Conservation (phyloP, 92 coral and sea anemone species). For the Siderastrea radians region DNA sequence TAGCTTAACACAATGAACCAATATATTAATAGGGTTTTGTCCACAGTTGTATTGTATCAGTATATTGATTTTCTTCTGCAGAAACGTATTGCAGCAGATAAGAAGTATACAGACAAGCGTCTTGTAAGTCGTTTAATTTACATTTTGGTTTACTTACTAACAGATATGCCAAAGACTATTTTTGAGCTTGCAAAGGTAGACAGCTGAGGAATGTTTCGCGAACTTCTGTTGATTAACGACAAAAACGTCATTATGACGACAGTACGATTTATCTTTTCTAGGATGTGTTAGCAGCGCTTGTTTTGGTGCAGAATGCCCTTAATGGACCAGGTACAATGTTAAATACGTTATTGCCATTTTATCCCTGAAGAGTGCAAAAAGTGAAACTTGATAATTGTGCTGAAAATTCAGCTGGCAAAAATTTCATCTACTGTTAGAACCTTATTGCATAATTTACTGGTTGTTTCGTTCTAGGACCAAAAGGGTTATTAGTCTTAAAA, state of each 20-base stretch:
- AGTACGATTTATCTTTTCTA: conserved; percentile 11
- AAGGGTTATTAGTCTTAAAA: too few species aligned
- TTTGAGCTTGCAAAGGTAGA: too few species aligned
- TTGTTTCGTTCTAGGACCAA: too few species aligned
- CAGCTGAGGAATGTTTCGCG: too few species aligned
- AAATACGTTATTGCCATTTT: background rate
- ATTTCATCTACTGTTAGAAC: too few species aligned
- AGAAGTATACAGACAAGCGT: conserved; percentile 96
- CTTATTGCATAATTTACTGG: too few species aligned
- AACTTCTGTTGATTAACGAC: too few species aligned
- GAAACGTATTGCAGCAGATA: conserved; percentile 97
- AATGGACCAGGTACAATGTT: conserved; percentile 88
- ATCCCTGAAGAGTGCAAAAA: background rate
- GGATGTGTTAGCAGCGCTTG: conserved; percentile 98
- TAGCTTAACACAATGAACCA: too few species aligned
- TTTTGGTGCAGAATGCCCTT: conserved; percentile 90
- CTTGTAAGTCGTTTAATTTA: conserved; percentile 69
- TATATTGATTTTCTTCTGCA: conserved; percentile 27
- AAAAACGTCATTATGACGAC: background rate
- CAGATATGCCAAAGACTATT: too few species aligned
- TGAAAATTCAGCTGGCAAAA: background rate
- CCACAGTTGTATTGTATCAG: background rate
- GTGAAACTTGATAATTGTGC: background rate
- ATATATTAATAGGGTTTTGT: too few species aligned
- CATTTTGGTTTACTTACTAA: background rate